Evolutionary conservation across 2,888 invertebrate genomes (phyloP), one percentile per base, ranked within the genome.

Genomic region (Acronicta aceris): DNA sequence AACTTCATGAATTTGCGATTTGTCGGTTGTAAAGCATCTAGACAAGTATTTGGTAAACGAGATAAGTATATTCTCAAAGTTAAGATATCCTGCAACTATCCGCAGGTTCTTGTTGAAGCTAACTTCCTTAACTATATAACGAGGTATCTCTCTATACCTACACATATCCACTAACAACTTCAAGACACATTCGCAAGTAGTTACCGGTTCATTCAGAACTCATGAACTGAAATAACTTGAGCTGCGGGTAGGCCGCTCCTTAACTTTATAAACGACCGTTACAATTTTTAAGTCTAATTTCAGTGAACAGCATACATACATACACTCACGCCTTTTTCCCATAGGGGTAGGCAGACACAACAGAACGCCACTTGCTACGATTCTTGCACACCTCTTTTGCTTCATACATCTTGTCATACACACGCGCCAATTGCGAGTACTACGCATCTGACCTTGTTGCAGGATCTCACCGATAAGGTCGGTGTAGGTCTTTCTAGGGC

Each of bases 191-290:
- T 71, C 66, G 61, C 60, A 59, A 68, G 67, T 73, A 79, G 74
- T 78, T 80, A 56, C 48, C 25, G 46, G 36, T 75, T 75, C 46
- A 79, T 67, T 71, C 63, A 54, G 42, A 75, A 74, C 62, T 72
- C 74, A 65, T 65, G 58, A 71, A 74, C 67, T 76, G 64, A 70
- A 69, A 75, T 78, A 76, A 79, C 73, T 81, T 74, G 51, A 66
- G 62, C 67, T 65, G 58, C 70, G 67, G 66, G 72, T 57, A 65
- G 62, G 42, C 71, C 49, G 52, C 65, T 63, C 65, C 55, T 52
- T 59, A 57, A 68, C 63, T 69, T 42, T 63, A 64, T 70, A 61
- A 61, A 63, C 70, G 61, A 52, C 54, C 57, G 56, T 58, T 59
- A 50, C 59, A 59, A 61, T 70, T 70, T 63, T 38, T 16, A 25